phyloP scores from a whole-genome alignment of 2,797 vertebrate species.

The Epinephelus coioides region DNA sequence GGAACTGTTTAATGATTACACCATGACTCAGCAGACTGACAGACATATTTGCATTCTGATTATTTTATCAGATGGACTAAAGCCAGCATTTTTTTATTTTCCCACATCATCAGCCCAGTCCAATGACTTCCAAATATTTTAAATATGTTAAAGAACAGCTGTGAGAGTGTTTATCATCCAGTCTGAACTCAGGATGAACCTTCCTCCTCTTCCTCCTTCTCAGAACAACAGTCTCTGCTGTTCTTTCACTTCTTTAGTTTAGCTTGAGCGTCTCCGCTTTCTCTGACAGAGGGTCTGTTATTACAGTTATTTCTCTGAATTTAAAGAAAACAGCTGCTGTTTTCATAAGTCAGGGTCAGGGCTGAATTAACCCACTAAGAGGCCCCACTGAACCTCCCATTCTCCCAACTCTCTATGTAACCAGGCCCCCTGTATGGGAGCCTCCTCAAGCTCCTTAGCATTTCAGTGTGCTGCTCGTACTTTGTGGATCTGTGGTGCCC shows the following conservation, averaged over 20 bases:
- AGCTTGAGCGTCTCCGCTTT: not conserved
- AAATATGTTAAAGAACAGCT: not conserved
- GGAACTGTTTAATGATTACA: not conserved
- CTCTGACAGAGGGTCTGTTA: not conserved
- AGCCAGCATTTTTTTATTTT: not conserved
- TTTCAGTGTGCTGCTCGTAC: slow-evolving; percentile 58
- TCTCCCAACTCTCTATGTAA: not conserved
- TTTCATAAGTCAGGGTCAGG: not conserved
- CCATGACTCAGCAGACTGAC: slow-evolving; percentile 8
- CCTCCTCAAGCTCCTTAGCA: not conserved
- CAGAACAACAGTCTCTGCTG: not conserved
- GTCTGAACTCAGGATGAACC: slow-evolving; percentile 27
- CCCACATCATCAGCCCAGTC: not conserved
- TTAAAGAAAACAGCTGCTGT: slow-evolving; percentile 6
- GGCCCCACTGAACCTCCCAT: not conserved
- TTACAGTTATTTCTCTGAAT: not conserved
- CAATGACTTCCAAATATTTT: not conserved
- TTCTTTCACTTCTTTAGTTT: not conserved
- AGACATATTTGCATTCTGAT: not conserved
- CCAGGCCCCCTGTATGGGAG: not conserved
- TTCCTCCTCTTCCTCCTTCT: not conserved
- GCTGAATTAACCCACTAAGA: not conserved
- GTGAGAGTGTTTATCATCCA: not conserved
- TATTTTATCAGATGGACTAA: not conserved
- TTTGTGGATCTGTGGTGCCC: slow-evolving; percentile 90